Percentiles rank a stretch among this genome's conserved stretches.
Conservation (phyloP, 2,113 vertebrate species). For the Chrysochloris asiatica region DNA sequence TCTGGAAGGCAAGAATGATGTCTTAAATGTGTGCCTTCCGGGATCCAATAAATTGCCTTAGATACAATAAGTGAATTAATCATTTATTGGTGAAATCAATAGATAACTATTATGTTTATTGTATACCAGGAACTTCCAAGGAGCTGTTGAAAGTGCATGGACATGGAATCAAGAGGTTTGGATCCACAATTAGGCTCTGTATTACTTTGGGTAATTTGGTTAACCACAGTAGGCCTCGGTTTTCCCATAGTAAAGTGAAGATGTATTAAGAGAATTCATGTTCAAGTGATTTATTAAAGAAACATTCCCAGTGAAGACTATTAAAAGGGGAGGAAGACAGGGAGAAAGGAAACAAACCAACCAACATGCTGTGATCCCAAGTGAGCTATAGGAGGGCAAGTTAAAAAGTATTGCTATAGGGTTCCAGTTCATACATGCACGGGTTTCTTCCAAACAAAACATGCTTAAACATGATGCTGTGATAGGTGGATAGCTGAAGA, state of each 20-base stretch:
- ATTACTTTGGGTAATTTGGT: background rate
- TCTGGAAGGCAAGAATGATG: background rate
- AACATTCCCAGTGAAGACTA: background rate
- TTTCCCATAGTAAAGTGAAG: background rate
- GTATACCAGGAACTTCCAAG: background rate
- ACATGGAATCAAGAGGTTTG: background rate
- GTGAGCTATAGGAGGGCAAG: background rate
- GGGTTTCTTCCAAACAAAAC: no score
- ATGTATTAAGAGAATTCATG: background rate
- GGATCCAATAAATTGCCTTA: constrained; percentile 16
- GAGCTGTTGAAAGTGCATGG: background rate
- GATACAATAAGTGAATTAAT: background rate
- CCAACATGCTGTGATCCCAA: background rate
- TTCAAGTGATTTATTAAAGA: background rate
- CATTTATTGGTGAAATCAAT: background rate
- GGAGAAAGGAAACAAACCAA: no score
- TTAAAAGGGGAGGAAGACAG: background rate
- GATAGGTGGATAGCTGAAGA: no score
- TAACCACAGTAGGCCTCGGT: background rate
- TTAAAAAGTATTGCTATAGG: no score
- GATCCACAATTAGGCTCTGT: background rate
- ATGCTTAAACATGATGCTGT: no score
- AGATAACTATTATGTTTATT: background rate
- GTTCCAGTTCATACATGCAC: no score
- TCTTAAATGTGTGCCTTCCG: background rate